phyloP scores from a whole-genome alignment of 92 coral and sea anemone genomes.

The Metridium senile region DNA sequence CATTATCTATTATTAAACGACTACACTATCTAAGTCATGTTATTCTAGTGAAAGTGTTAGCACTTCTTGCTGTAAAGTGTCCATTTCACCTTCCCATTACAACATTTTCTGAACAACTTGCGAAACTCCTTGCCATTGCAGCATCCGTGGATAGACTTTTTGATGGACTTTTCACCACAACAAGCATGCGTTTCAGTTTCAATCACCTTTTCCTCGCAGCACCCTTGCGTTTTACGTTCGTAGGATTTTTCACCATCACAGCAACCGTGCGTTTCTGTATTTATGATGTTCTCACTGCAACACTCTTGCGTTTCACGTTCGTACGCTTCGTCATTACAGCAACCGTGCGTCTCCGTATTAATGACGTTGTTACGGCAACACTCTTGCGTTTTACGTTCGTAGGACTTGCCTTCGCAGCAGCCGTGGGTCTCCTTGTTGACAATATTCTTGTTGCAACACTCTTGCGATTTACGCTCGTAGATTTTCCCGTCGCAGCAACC shows the following conservation, averaged over 20 bases:
- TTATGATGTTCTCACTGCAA: neutral
- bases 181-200: neutral
- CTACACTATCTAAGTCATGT: too few relatives aligned
- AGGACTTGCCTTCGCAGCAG: constrained; percentile 1
- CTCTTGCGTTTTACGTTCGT: neutral
- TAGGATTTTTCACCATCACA: neutral
- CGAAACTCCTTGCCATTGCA: constrained; percentile 1
- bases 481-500: neutral
- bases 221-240: neutral
- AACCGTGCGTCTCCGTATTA: neutral
- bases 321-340: neutral
- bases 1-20: too few relatives aligned
- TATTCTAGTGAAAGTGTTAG: too few relatives aligned
- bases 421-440: neutral
- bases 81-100: neutral
- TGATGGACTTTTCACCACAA: neutral
- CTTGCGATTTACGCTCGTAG: neutral
- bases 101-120: neutral
- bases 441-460: neutral
- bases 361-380: neutral
- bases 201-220: neutral
- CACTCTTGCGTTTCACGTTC: neutral
- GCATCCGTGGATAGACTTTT: neutral
- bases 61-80: neutral
- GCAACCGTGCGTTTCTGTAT: neutral